Conservation (phyloP, 1,140 invertebrate genomes). For the Hypsibius dujardini region DNA sequence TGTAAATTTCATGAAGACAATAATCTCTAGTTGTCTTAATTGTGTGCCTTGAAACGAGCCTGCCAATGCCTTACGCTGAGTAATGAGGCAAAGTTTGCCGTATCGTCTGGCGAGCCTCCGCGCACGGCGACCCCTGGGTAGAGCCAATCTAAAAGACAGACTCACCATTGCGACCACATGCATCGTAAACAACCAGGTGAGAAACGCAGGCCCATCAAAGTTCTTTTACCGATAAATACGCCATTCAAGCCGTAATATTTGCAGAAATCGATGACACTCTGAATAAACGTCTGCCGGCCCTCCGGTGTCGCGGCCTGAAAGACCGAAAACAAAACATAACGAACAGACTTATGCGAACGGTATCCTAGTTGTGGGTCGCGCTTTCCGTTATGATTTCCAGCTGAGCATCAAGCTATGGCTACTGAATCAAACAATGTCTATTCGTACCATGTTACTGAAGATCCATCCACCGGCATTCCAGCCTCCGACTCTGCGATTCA, state of each 20-base stretch:
- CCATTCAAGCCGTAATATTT: background rate
- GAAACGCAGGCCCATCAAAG: too few species aligned
- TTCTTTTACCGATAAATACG: background rate
- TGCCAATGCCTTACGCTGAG: background rate
- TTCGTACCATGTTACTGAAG: constrained; percentile 10
- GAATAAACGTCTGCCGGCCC: background rate
- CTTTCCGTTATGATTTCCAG: background rate
- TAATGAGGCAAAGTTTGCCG: constrained; percentile 2
- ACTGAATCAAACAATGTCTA: too few species aligned
- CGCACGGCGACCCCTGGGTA: background rate
- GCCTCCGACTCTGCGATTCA: constrained; percentile 3
- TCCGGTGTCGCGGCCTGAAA: constrained; percentile 2
- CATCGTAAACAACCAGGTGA: too few species aligned
- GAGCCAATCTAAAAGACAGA: constrained; percentile 2
- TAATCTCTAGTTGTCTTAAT: too few species aligned
- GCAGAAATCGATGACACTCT: constrained; percentile 6
- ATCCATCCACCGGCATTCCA: constrained; percentile 12
- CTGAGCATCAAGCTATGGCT: too few species aligned
- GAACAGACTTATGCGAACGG: background rate
- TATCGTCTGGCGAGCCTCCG: background rate
- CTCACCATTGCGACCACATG: too few species aligned
- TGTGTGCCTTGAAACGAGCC: too few species aligned
- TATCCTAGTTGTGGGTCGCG: background rate
- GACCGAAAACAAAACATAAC: background rate
- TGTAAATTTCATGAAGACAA: too few species aligned